Evolutionary conservation across 2,888 invertebrate genomes (phyloP), one percentile per base, ranked within the genome.

Genomic region (Tipula confusa): DNA sequence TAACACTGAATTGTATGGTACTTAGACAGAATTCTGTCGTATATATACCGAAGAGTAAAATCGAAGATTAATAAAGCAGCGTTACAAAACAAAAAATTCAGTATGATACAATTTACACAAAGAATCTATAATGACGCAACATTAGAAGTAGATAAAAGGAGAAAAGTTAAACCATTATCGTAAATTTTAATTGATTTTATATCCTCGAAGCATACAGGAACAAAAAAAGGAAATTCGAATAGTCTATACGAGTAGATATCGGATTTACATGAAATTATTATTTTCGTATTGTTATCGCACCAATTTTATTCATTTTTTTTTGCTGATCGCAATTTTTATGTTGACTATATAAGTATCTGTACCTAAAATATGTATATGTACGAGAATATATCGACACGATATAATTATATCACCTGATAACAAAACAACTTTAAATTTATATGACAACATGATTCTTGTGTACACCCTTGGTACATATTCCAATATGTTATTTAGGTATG

Each of bases 211-310:
- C 64, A 64, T 24, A 64, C 24, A 24, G 64, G 24, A 64, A 64
- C 24, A 24, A 18, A 64, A 64, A 24, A 64, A 64, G 64, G 64
- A 64, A 24, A 64, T 64, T 64, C 64, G 64, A 64, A 24, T 64
- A 15, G 15, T 15, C 3, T 36, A 36, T 7, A 36, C 11, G 11
- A 1, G 33, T 33, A n/a, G 13, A 38, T 43, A 43, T 43, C 18
- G 24, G 64, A 64, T 64, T 64, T 64, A 64, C 64, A 64, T 64
- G 64, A 64, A 64, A 64, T 64, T 64, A 64, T 64, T 64, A 64
- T 64, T 24, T 64, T 64, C 9, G 64, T 64, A 24, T 64, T 64
- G 64, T 64, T 24, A 64, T 64, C 64, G 9, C 64, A 24, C 64
- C 64, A 64, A 18, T 24, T 24, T n/a, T n/a, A n/a, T n/a, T n/a